Evolutionary conservation across 2,888 invertebrate genomes (phyloP).

Genomic region (Hipparchia sbordonii): DNA sequence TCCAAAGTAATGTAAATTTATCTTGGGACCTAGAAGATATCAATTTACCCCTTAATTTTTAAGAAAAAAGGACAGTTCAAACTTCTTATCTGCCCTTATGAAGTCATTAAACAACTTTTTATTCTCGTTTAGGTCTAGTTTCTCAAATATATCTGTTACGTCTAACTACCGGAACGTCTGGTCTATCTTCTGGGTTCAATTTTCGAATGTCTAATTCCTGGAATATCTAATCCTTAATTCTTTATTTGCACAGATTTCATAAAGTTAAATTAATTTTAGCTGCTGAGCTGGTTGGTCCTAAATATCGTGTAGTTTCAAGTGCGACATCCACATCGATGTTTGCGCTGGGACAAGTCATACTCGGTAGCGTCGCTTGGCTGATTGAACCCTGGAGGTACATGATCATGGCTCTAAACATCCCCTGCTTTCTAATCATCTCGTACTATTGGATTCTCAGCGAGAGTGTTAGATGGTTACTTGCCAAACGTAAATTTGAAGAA

Average conservation of each 20-base stretch:
- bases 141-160: no score
- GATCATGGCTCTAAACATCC: conserved; percentile 85
- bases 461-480: conserved; percentile 90
- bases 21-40: background rate
- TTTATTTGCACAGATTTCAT: background rate
- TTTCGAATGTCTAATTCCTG: no score
- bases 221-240: no score
- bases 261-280: conserved; percentile 65
- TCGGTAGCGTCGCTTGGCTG: conserved; percentile 86
- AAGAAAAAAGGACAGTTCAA: background rate
- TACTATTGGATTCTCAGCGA: conserved; percentile 87
- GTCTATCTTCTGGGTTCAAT: no score
- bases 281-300: conserved; percentile 89
- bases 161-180: no score
- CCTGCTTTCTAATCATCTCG: conserved; percentile 85
- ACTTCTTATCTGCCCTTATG: background rate
- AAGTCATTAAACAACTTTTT: background rate
- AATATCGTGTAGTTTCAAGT: conserved; percentile 87
- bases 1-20: background rate
- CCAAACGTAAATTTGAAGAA: conserved; percentile 84
- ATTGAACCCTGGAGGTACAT: conserved; percentile 87
- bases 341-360: conserved; percentile 86
- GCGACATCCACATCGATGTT: conserved; percentile 88
- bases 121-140: no score
- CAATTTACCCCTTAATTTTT: background rate